Evolutionary conservation across 1,140 invertebrate genomes (phyloP), one percentile per base, ranked within the genome.

Genomic region (Drosophila insularis): DNA sequence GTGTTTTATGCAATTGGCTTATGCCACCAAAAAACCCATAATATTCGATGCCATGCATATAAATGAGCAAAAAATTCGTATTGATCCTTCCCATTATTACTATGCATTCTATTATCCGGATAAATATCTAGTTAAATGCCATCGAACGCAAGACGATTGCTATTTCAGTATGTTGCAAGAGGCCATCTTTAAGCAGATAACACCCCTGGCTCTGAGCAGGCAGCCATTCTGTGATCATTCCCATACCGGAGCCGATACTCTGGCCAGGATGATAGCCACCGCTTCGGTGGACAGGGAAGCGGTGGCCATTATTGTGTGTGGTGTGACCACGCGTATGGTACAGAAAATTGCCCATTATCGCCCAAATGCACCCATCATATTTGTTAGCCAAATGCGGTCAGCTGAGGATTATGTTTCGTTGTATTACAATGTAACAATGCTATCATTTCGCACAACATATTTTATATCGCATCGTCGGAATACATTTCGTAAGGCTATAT

Each of bases 331-430:
- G 0, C 74, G 86, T 1, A 91, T 91, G 85, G 89, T 87, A 2
- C 79, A 89, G 31, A 91, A 91, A 65, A 60, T 91, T 0, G 59
- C 90, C 1, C 90, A 91, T 54, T 91, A 81, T 54, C 71, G 90
- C 4, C 89, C 90, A 0, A 68, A 61, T 8, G 64, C 68, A 1
- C 72, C 80, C 6, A 89, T 91, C 13, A 17, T 91, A 4, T 84
- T 89, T 11, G 65, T 91, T 14, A 91, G 90, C 11, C 68, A 74
- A 8, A 81, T 89, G 76, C 77, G 81, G 11, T 91, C 90, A 2
- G 74, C 77, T 0, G 87, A 79, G 35, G 78, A 91, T 8, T 91
- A 86, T 27, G 76, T 90, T 1, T 84, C 80, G 0, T 21, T 90
- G 0, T 79, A 73, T 35, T 71, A 86, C 53, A 89, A 91, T 21